Percentiles rank a stretch among this genome's conserved stretches.
phyloP scores from a whole-genome alignment of 2,113 vertebrate species.

The Arenaria interpres region DNA sequence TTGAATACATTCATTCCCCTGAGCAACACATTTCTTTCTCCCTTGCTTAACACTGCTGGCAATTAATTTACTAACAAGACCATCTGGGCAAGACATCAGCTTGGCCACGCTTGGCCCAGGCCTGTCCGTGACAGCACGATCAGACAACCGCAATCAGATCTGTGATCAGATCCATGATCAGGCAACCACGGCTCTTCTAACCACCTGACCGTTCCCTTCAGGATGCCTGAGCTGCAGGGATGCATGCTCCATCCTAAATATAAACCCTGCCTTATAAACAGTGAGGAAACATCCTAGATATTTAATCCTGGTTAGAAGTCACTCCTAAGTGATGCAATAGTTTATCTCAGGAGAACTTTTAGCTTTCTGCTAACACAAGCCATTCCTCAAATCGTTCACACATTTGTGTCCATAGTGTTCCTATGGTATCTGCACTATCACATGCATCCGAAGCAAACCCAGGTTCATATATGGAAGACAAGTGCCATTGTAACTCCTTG shows the following conservation, averaged over 20 bases:
- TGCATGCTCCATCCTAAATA: not conserved
- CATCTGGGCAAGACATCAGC: not conserved
- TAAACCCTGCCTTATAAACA: not conserved
- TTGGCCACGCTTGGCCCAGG: not conserved
- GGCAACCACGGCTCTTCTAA: not conserved
- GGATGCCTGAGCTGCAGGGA: not conserved
- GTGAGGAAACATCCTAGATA: not conserved
- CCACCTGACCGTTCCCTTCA: not conserved
- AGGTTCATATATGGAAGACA: not conserved
- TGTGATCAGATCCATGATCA: not conserved
- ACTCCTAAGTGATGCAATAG: not conserved
- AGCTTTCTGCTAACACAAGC: not conserved
- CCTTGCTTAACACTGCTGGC: not conserved
- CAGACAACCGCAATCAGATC: not conserved
- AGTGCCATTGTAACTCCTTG: not conserved
- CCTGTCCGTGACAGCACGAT: not conserved
- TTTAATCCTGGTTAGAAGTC: not conserved
- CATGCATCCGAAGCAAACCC: not conserved
- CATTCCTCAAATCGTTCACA: accelerated
- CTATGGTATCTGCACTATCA: not conserved
- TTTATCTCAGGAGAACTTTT: not conserved
- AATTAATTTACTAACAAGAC: not conserved
- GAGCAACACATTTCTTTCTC: not conserved
- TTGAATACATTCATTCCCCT: not conserved
- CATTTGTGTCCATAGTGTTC: not conserved